Evolutionary conservation across 35 echinoderm and acorn worm species (phyloP).

Genomic region (Apostichopus japonicus): DNA sequence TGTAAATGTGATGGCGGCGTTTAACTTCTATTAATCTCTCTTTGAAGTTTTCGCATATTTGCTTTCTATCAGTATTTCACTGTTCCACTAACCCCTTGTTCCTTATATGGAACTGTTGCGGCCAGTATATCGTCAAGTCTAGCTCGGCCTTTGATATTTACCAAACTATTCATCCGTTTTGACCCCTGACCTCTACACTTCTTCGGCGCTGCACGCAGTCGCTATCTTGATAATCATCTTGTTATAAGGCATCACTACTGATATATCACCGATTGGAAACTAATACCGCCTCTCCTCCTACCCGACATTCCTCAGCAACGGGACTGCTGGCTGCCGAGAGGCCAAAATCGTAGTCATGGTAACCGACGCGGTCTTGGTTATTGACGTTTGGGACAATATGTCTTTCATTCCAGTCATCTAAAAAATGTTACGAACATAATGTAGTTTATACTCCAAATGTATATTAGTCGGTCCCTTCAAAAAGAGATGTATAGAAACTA

Average conservation of each 20-base stretch:
- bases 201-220: not conserved
- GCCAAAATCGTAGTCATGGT: not conserved
- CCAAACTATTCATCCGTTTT: not conserved
- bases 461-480: too few relatives aligned
- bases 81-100: not conserved
- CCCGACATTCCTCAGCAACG: not conserved
- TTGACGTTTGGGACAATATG: too few relatives aligned
- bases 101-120: slow-evolving; percentile 17
- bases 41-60: too few relatives aligned
- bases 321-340: not conserved
- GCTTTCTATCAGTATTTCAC: not conserved
- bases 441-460: too few relatives aligned
- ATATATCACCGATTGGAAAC: slow-evolving; percentile 5
- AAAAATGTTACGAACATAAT: too few relatives aligned
- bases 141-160: not conserved
- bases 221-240: not conserved
- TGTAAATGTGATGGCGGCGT: not conserved
- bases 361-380: not conserved
- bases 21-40: not conserved
- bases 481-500: too few relatives aligned
- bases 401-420: too few relatives aligned
- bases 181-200: slow-evolving; percentile 6
- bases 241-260: not conserved
- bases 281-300: not conserved
- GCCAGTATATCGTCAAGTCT: not conserved